phyloP scores from a whole-genome alignment of 2,113 vertebrate species.

The Echinops telfairi region DNA sequence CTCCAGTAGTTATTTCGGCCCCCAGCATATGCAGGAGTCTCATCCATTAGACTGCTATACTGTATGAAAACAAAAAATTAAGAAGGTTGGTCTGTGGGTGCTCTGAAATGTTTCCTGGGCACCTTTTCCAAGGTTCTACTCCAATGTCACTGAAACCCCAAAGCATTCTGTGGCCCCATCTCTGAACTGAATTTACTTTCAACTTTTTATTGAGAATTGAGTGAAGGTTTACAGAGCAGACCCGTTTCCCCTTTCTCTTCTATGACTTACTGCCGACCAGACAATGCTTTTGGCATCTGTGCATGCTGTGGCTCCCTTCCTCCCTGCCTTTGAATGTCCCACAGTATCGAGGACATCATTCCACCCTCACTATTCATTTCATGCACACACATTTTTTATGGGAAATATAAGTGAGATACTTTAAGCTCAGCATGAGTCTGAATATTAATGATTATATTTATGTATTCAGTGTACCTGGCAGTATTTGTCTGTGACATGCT shows the following conservation, averaged over 20 bases:
- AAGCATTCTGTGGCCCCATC: slow-evolving; percentile 36
- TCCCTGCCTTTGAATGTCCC: background rate
- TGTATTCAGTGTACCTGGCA: slow-evolving; percentile 29
- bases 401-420: slow-evolving; percentile 50
- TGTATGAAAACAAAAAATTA: slow-evolving; percentile 71
- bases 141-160: slow-evolving; percentile 49
- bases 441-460: slow-evolving; percentile 41
- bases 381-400: slow-evolving; percentile 39
- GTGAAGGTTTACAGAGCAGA: no score
- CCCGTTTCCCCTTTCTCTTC: no score
- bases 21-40: slow-evolving; percentile 83
- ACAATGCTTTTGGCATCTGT: slow-evolving; percentile 9
- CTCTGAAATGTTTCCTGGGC: slow-evolving; percentile 52
- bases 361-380: slow-evolving; percentile 35
- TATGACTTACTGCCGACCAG: background rate
- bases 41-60: slow-evolving; percentile 84
- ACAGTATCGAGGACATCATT: background rate
- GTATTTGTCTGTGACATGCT: slow-evolving; percentile 12
- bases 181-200: slow-evolving; percentile 11
- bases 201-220: no score
- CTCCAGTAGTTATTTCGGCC: slow-evolving; percentile 87
- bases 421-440: slow-evolving; percentile 22
- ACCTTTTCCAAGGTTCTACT: slow-evolving; percentile 39
- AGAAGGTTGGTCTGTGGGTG: slow-evolving; percentile 23
- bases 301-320: background rate